Conservation (phyloP, 2,113 vertebrate species). For the Ophiodon elongatus region DNA sequence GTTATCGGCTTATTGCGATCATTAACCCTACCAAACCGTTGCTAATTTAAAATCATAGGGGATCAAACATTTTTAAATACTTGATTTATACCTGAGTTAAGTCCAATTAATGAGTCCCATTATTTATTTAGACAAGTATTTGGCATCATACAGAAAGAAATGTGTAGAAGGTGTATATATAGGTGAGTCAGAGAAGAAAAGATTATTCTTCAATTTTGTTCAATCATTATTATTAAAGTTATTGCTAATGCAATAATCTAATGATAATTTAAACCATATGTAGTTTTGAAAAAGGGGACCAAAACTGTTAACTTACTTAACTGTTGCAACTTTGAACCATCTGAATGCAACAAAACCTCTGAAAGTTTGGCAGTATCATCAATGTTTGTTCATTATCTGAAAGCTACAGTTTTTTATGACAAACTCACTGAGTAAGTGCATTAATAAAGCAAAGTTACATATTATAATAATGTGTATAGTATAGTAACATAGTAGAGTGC, state of each 20-base stretch:
- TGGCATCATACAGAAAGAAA: not conserved
- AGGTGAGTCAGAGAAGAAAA: not conserved
- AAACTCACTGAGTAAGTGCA: not conserved
- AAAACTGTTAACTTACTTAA: not conserved
- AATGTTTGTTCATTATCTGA: not conserved
- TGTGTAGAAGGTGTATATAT: not conserved
- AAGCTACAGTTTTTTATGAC: not conserved
- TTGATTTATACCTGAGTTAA: not conserved
- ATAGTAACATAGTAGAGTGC: too few species aligned
- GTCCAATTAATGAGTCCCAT: not conserved
- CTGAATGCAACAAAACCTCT: not conserved
- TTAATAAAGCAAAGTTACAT: not conserved
- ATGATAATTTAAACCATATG: not conserved
- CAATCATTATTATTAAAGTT: not conserved
- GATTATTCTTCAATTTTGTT: not conserved
- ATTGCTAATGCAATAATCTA: not conserved
- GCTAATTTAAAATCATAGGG: not conserved
- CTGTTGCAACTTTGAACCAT: not conserved
- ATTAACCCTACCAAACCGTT: not conserved
- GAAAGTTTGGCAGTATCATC: not conserved
- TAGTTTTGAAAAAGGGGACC: not conserved
- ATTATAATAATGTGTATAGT: not conserved
- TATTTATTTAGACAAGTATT: not conserved
- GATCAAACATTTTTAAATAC: slow-evolving; percentile 8
- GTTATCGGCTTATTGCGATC: slow-evolving; percentile 7